phyloP scores from a whole-genome alignment of 2,888 invertebrate genomes.

The Autographa gamma region DNA sequence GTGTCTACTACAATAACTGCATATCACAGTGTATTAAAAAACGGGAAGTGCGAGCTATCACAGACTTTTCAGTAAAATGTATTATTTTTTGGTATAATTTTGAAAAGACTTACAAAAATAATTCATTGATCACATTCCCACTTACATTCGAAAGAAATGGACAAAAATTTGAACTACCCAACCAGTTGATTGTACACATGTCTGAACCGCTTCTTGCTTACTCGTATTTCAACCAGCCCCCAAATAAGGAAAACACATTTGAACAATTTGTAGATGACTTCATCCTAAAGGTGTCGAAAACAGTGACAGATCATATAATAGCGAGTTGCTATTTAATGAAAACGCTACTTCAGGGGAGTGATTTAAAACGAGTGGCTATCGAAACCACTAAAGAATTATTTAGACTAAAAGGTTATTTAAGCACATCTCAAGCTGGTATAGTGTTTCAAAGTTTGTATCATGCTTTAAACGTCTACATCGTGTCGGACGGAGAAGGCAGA shows the following conservation, averaged over 20 bases:
- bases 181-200: conserved; percentile 62
- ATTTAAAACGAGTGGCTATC: conserved; percentile 51
- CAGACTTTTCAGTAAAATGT: conserved; percentile 60
- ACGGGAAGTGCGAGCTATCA: conserved; percentile 50
- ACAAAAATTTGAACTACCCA: conserved; percentile 57
- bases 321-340: conserved; percentile 55
- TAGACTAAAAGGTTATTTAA: conserved; percentile 60
- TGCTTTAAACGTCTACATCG: conserved; percentile 60
- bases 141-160: conserved; percentile 64
- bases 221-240: conserved; percentile 22
- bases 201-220: conserved; percentile 58
- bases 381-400: conserved; percentile 59
- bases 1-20: conserved; percentile 55
- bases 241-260: conserved; percentile 11
- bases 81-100: conserved; percentile 62
- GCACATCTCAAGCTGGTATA: conserved; percentile 61
- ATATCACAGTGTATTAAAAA: conserved; percentile 52
- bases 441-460: conserved; percentile 66
- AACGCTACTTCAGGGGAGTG: conserved; percentile 42
- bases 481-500: conserved; percentile 56
- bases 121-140: conserved; percentile 36
- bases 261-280: conserved; percentile 48
- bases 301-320: conserved; percentile 60
- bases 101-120: conserved; percentile 45
- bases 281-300: conserved; percentile 47